A percentile compares a stretch with the other conserved stretches of the same genome.
These are phyloP conservation scores for Melieria omissa DNA, from an alignment of 2,888 invertebrate genomes.

Conservation along the genomic window DNA sequence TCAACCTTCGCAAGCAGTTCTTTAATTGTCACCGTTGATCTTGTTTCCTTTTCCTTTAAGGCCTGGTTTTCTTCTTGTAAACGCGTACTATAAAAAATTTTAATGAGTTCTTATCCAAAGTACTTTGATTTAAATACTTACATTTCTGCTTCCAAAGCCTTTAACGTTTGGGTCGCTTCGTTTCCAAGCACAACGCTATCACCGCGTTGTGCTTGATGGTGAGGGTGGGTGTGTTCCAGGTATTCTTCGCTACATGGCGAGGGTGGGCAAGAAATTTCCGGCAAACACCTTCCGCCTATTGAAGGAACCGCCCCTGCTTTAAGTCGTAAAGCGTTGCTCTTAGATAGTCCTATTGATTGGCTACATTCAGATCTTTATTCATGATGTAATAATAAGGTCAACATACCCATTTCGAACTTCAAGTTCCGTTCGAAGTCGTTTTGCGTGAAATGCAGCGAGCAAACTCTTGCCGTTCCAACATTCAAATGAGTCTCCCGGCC, in stretches of 20 bases:
- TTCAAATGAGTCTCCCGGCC: slow-evolving; percentile 44
- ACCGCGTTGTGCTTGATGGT: too few relatives aligned
- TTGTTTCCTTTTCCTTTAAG: not conserved
- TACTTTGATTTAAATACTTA: too few relatives aligned
- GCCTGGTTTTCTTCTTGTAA: not conserved
- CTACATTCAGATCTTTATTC: too few relatives aligned
- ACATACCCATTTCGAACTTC: slow-evolving; percentile 49
- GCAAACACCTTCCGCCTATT: not conserved
- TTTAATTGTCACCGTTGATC: not conserved
- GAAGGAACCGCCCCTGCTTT: slow-evolving; percentile 7
- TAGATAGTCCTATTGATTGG: slow-evolving; percentile 2
- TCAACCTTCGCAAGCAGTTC: not conserved
- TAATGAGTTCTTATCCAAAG: too few relatives aligned
- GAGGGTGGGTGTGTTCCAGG: too few relatives aligned
- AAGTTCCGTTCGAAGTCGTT: slow-evolving; percentile 49
- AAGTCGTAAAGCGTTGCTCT: not conserved
- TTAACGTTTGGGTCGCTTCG: too few relatives aligned
- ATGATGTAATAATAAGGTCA: not conserved
- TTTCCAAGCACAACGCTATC: too few relatives aligned
- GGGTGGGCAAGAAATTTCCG: too few relatives aligned
- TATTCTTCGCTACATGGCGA: too few relatives aligned
- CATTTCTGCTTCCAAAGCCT: too few relatives aligned
- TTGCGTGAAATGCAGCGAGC: slow-evolving; percentile 46
- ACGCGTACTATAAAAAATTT: too few relatives aligned
- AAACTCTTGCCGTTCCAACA: slow-evolving; percentile 46